Percentiles rank a stretch among this genome's conserved stretches.
Conservation (phyloP, 2,888 invertebrate genomes). For the Troilus luridus region DNA sequence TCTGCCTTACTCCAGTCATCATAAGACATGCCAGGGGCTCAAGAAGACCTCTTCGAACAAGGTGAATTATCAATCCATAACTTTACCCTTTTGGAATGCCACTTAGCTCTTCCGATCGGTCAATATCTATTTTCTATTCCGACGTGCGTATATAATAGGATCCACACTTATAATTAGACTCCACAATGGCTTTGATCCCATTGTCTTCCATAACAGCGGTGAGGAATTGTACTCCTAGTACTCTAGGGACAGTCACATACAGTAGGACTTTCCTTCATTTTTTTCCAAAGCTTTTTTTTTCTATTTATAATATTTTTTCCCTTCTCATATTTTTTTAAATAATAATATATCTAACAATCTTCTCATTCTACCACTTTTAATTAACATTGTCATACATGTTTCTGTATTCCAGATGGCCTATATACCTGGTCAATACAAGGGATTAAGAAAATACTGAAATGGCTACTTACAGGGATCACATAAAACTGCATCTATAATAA, state of each 20-base stretch:
- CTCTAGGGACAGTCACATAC: background rate
- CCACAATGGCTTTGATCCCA: conserved; percentile 28
- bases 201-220: conserved; percentile 2
- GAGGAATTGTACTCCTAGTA: background rate
- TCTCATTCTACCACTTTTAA: background rate
- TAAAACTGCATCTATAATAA: conserved; percentile 9
- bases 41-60: background rate
- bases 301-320: background rate
- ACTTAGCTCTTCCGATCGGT: background rate
- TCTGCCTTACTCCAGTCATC: background rate
- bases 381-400: conserved; percentile 5
- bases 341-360: background rate
- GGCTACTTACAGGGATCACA: conserved; percentile 35
- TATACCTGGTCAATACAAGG: conserved; percentile 31
- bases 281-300: background rate
- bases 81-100: background rate
- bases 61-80: conserved; percentile 22
- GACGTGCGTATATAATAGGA: conserved; percentile 10
- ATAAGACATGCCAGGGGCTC: background rate
- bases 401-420: conserved; percentile 38
- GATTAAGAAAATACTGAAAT: conserved; percentile 47
- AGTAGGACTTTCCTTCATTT: background rate
- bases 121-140: background rate
- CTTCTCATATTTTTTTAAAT: background rate
- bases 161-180: conserved; percentile 15